Conservation (phyloP, 2,113 vertebrate species). For the Epinephelus moara region DNA sequence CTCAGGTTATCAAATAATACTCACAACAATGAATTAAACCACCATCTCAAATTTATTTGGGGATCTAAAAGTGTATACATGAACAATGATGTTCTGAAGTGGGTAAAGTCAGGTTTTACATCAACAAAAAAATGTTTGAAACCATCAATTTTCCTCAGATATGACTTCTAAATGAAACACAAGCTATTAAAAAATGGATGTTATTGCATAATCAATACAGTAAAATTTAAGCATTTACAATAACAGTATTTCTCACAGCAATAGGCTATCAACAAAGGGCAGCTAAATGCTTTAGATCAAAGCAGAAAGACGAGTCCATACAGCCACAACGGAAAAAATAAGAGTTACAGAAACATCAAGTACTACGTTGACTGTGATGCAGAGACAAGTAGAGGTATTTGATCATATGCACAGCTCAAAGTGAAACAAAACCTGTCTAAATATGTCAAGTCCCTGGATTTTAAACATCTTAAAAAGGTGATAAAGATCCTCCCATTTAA, state of each 20-base stretch:
- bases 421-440: slow-evolving; percentile 27
- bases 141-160: slow-evolving; percentile 39
- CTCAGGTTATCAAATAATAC: slow-evolving; percentile 22
- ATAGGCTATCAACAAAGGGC: slow-evolving; percentile 40
- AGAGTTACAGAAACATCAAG: slow-evolving; percentile 56
- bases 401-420: slow-evolving; percentile 51
- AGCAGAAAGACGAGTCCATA: slow-evolving; percentile 36
- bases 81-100: slow-evolving; percentile 64
- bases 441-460: slow-evolving; percentile 11
- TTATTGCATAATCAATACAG: slow-evolving; percentile 70
- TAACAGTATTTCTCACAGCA: slow-evolving; percentile 53
- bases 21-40: slow-evolving; percentile 7
- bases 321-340: slow-evolving; percentile 33
- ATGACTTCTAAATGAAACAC: slow-evolving; percentile 51
- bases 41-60: slow-evolving; percentile 72
- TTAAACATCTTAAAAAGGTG: neutral
- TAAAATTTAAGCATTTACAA: slow-evolving; percentile 62
- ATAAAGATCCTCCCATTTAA: neutral
- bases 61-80: slow-evolving; percentile 73
- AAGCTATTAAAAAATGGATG: slow-evolving; percentile 51
- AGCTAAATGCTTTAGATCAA: slow-evolving; percentile 49
- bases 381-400: slow-evolving; percentile 65
- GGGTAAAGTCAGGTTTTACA: slow-evolving; percentile 62
- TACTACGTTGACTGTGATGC: slow-evolving; percentile 23
- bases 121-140: slow-evolving; percentile 51